Base-by-base conservation (phyloP, 2,888 invertebrate species). In the Tridacna gigas region DNA sequence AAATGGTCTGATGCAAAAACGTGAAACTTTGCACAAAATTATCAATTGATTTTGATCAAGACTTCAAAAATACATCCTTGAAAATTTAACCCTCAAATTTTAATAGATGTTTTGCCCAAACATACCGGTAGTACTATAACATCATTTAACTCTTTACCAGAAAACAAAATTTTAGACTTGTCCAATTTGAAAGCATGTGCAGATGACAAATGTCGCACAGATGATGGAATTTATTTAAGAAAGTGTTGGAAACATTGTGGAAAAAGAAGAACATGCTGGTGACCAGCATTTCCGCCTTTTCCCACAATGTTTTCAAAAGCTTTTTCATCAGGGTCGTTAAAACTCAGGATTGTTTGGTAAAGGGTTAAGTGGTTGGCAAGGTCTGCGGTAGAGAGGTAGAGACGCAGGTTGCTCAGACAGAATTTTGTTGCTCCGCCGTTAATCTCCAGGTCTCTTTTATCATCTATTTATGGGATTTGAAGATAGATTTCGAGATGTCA, bases 401-500 rank as follows among this genome's bases (percentile, higher is more conserved):
- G 56, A 56, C 56, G 56, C 56, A 56, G 56, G 56, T 28, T 66
- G 37, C 67, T 37, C 45, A 12, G 67, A 67, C 67, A 67, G n/a
- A 67, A 45, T 51, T 18, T 22, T 51, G 51, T 48, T 71, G 71
- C 51, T 51, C 51, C 71, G 48, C 12, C 63, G n/a, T 45, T 75
- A 75, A 75, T 75, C 75, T 74, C 48, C 26, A 9, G 47, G 20
- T 18, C 75, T 63, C 63, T 61, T 78, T 84, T 84, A 84, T 84
- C 84, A 75, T 76, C 75, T 81, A 76, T 84, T 81, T 81, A 81
- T 81, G 56, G 79, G 67, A 73, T 56, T 81, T 84, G 73, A 81
- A 84, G 77, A 77, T 65, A 56, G 66, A 67, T 78, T 84, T 84
- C 60, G 77, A 85, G 85, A 85, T 82, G 79, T 79, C 82, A 85